These are phyloP conservation scores for Urophycis tenuis DNA, from an alignment of 2,797 vertebrate genomes.

Conservation along the genomic window DNA sequence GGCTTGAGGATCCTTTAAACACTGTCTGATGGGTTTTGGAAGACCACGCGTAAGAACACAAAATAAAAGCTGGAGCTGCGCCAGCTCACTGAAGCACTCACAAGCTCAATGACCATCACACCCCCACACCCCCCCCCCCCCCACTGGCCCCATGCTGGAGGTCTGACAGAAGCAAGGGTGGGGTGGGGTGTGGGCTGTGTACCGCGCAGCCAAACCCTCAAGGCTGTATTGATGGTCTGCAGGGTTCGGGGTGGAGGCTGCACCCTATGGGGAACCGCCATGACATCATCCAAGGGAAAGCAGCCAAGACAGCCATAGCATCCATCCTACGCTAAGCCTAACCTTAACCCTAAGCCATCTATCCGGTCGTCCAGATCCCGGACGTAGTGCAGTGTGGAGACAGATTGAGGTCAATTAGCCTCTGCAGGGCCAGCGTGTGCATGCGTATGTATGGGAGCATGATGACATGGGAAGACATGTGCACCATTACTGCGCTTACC, in stretches of 20 bases:
- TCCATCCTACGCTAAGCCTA: no score
- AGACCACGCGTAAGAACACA: no score
- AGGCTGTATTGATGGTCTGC: neutral
- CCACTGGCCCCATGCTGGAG: no score
- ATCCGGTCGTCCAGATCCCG: neutral
- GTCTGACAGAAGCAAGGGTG: neutral
- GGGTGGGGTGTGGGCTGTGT: no score
- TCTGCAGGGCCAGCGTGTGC: neutral
- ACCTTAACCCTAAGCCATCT: no score
- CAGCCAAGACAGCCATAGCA: no score
- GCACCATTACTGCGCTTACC: neutral
- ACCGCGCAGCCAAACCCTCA: neutral
- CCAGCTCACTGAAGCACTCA: no score
- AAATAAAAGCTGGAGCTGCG: no score
- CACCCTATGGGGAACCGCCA: no score
- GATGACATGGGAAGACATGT: neutral
- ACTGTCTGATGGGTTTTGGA: neutral
- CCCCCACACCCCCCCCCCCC: no score
- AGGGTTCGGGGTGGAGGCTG: neutral
- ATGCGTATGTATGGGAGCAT: neutral
- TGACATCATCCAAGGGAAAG: no score
- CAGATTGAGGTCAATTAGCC: neutral
- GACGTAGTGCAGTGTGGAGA: neutral
- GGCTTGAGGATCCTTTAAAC: neutral
- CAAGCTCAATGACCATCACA: no score